A percentile compares a stretch with the other conserved stretches of the same genome.
phyloP scores from a whole-genome alignment of 1,140 invertebrate genomes.

The Micrasema longulum region DNA sequence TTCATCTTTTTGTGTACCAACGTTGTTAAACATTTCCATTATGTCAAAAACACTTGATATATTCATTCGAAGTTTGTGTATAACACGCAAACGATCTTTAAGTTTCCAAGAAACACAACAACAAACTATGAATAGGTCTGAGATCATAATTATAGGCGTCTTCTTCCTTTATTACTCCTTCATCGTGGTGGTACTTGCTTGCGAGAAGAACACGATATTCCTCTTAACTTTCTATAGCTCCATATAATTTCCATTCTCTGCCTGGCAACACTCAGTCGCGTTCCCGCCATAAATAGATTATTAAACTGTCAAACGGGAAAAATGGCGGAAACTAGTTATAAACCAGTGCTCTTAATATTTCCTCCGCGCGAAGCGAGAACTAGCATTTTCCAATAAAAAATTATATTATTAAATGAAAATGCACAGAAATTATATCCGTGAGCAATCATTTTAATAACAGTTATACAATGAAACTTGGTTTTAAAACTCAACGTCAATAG shows the following conservation, averaged over 20 bases:
- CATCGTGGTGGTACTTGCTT: background rate
- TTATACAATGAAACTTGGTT: no score
- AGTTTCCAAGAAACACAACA: background rate
- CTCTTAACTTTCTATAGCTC: conserved; percentile 17
- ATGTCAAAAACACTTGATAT: no score
- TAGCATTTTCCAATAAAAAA: no score
- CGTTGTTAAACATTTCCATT: no score
- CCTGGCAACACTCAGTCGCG: conserved; percentile 13
- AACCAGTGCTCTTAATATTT: background rate
- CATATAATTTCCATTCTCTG: conserved; percentile 14
- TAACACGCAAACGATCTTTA: conserved; percentile 22
- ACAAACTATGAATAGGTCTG: background rate
- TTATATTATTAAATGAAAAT: no score
- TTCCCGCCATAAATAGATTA: conserved; percentile 11
- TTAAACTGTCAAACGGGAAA: conserved; percentile 3
- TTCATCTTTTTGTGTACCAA: no score
- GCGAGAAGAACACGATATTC: conserved; percentile 15
- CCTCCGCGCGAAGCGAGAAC: no score
- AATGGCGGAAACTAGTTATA: conserved; percentile 10
- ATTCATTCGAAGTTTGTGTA: background rate
- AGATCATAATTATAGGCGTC: conserved; percentile 17
- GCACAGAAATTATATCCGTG: no score
- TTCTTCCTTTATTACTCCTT: conserved; percentile 2
- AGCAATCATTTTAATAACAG: no score
- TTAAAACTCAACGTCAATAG: no score